Conservation (phyloP, 1,140 invertebrate genomes). For the Caenorhabditis brenneri region DNA sequence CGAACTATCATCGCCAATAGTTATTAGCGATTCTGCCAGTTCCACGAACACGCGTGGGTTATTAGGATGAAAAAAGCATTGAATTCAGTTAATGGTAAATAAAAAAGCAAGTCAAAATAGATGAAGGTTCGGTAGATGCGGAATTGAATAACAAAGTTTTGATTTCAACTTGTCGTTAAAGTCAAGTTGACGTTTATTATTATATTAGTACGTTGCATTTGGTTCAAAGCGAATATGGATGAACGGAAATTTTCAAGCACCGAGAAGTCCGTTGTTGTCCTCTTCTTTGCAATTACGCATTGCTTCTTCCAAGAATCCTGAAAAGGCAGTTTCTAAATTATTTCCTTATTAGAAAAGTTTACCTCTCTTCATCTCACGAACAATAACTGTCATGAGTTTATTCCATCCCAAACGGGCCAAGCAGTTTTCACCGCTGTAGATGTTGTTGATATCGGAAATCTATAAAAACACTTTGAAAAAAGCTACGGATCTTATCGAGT, state of each 20-base stretch:
- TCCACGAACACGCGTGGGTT: not conserved
- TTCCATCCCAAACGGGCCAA: conserved; percentile 57
- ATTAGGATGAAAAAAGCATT: no score
- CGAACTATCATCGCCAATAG: not conserved
- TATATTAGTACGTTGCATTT: no score
- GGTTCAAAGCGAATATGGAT: no score
- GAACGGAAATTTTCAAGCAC: conserved; percentile 19
- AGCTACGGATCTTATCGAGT: not conserved
- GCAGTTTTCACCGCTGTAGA: conserved; percentile 50
- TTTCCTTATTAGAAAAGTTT: not conserved
- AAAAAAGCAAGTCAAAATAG: not conserved
- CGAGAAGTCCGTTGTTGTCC: conserved; percentile 45
- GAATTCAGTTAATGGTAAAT: not conserved
- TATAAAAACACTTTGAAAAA: not conserved
- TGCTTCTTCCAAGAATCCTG: conserved; percentile 60
- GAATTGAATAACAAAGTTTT: no score
- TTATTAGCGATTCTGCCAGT: not conserved
- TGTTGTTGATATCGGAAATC: conserved; percentile 33
- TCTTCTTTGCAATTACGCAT: conserved; percentile 62
- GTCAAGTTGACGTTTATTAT: no score
- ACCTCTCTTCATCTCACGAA: conserved; percentile 60
- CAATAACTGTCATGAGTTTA: conserved; percentile 59
- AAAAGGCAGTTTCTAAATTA: not conserved
- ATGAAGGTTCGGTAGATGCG: no score
- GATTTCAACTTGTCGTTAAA: no score